A percentile compares a stretch with the other conserved stretches of the same genome.
Conservation (phyloP, 53 echinoderm and acorn worm genomes). For the Apostichopus leukothele region DNA sequence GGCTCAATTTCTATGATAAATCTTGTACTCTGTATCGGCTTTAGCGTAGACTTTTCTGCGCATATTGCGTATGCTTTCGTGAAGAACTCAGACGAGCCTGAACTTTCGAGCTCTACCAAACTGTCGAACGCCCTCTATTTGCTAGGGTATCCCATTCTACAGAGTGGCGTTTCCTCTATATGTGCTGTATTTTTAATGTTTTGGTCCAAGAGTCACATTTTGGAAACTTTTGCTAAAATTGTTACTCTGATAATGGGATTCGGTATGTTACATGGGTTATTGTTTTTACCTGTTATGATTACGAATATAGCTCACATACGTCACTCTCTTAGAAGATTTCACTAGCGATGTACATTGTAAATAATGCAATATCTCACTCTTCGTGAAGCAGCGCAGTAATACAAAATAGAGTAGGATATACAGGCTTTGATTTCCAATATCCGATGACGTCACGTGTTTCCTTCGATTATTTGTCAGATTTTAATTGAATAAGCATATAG, state of each 20-base stretch:
- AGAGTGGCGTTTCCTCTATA: conserved; percentile 24
- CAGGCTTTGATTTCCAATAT: too few relatives aligned
- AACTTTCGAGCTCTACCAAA: neutral
- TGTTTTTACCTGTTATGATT: conserved; percentile 11
- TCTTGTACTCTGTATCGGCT: conserved; percentile 42
- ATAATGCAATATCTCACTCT: too few relatives aligned
- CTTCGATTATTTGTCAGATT: too few relatives aligned
- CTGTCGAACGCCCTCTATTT: neutral
- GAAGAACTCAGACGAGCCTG: neutral
- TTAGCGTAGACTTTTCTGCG: conserved; percentile 21
- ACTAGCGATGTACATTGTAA: too few relatives aligned
- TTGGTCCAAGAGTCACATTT: conserved; percentile 9
- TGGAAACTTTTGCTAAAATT: conserved; percentile 23
- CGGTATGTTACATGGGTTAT: conserved; percentile 24
- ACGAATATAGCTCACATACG: too few relatives aligned
- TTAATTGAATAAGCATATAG: too few relatives aligned
- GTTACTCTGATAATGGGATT: conserved; percentile 20
- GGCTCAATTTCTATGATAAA: conserved; percentile 46
- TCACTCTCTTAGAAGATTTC: too few relatives aligned
- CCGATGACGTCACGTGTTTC: too few relatives aligned
- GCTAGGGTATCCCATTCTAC: conserved; percentile 25
- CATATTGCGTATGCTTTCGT: conserved; percentile 16
- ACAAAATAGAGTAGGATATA: too few relatives aligned
- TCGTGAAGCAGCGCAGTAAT: too few relatives aligned
- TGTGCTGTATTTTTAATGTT: neutral